Conservation (phyloP, 2,797 vertebrate genomes). For the Darevskia nairensis region DNA sequence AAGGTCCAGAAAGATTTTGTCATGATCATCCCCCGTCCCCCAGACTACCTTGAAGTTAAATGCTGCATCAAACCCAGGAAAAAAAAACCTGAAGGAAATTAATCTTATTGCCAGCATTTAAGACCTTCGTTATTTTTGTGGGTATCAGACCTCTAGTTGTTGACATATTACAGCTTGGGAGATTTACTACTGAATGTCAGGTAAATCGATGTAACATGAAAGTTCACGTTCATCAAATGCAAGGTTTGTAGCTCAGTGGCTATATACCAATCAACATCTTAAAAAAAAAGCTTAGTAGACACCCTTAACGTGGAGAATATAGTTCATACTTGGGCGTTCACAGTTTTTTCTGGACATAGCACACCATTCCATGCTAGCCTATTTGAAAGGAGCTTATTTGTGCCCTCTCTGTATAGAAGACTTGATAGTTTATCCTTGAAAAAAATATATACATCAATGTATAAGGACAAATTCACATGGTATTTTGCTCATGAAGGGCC, state of each 20-base stretch:
- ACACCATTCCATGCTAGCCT: not conserved
- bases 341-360: not conserved
- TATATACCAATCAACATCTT: conserved; percentile 23
- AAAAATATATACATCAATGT: not conserved
- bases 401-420: not conserved
- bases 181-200: conserved; percentile 39
- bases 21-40: not conserved
- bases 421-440: not conserved
- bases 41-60: conserved; percentile 16
- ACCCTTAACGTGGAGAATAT: not conserved
- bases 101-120: conserved; percentile 39
- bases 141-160: conserved; percentile 7
- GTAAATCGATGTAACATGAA: not conserved
- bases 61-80: not conserved
- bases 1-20: not conserved
- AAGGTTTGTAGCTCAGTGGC: conserved; percentile 3
- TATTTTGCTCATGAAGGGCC: not conserved
- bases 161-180: conserved; percentile 23
- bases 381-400: not conserved
- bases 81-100: conserved; percentile 11
- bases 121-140: not conserved
- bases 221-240: conserved; percentile 19
- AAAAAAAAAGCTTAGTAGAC: not conserved
- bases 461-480: too few species aligned
- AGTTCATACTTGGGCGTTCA: not conserved